These are phyloP conservation scores for Sesamia nonagrioides DNA, from an alignment of 1,140 invertebrate genomes.

Conservation along the genomic window DNA sequence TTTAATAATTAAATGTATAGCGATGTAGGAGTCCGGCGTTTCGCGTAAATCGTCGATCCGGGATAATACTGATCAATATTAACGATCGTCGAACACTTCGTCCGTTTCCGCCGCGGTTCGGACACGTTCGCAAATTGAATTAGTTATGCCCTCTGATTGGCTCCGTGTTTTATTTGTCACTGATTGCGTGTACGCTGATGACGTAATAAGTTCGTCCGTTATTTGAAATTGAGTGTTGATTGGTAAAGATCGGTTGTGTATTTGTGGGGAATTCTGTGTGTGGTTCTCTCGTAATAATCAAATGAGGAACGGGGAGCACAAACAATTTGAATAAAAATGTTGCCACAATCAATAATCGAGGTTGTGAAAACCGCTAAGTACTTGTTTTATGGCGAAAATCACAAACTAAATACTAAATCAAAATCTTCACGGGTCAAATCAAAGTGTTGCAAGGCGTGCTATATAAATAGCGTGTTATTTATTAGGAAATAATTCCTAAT, in stretches of 20 bases:
- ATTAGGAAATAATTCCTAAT: no score
- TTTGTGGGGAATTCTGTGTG: neutral
- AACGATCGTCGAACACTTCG: slow-evolving; percentile 46
- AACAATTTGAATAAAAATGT: neutral
- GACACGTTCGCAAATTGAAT: slow-evolving; percentile 54
- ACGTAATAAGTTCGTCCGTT: slow-evolving; percentile 36
- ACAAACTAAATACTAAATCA: no score
- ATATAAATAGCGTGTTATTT: no score
- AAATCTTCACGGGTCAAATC: no score
- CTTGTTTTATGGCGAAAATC: no score
- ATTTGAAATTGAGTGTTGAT: slow-evolving; percentile 40
- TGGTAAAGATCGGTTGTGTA: slow-evolving; percentile 7
- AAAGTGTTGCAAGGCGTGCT: no score
- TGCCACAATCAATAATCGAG: no score
- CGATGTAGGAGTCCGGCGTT: slow-evolving; percentile 72
- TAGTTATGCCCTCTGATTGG: slow-evolving; percentile 59
- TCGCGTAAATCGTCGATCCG: slow-evolving; percentile 73
- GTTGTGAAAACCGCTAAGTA: no score
- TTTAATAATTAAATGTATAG: slow-evolving; percentile 76
- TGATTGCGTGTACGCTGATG: slow-evolving; percentile 44
- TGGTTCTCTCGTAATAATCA: neutral
- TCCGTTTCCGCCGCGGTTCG: slow-evolving; percentile 20
- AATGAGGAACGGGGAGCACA: neutral
- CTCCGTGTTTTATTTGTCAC: slow-evolving; percentile 35
- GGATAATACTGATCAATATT: slow-evolving; percentile 71